Percentiles rank a stretch among this genome's conserved stretches.
phyloP scores from a whole-genome alignment of 1,140 invertebrate species.

The Euborellia annulipes region DNA sequence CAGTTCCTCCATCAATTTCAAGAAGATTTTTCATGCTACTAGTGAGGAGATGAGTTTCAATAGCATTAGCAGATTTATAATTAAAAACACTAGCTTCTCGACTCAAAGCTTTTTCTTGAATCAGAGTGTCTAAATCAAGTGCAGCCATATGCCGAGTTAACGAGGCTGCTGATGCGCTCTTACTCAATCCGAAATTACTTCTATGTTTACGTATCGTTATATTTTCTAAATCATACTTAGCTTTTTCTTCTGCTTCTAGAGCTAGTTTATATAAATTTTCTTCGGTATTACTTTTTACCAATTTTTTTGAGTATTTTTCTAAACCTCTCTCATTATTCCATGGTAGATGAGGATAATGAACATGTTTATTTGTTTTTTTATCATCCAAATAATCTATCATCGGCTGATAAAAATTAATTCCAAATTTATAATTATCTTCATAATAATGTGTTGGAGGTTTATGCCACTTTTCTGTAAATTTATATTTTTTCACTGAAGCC shows the following conservation, averaged over 20 bases:
- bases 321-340: slow-evolving; percentile 53
- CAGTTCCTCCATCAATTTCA: no score
- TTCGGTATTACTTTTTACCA: slow-evolving; percentile 21
- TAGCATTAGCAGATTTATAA: slow-evolving; percentile 46
- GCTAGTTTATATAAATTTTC: slow-evolving; percentile 45
- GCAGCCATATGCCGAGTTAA: slow-evolving; percentile 43
- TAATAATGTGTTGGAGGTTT: slow-evolving; percentile 51
- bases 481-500: slow-evolving; percentile 1
- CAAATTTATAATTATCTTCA: slow-evolving; percentile 61
- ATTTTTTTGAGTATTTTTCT: slow-evolving; percentile 31
- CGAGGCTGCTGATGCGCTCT: slow-evolving; percentile 44
- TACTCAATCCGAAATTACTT: slow-evolving; percentile 45
- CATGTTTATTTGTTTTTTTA: slow-evolving; percentile 32
- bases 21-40: slow-evolving; percentile 38
- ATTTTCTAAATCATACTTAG: slow-evolving; percentile 42
- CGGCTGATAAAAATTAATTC: slow-evolving; percentile 64
- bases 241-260: slow-evolving; percentile 41
- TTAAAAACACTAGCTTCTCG: no score
- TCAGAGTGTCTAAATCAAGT: slow-evolving; percentile 31
- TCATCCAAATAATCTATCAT: slow-evolving; percentile 64
- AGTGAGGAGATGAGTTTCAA: slow-evolving; percentile 44
- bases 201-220: slow-evolving; percentile 35
- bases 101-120: slow-evolving; percentile 32
- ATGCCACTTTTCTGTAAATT: slow-evolving; percentile 21
- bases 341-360: slow-evolving; percentile 45